Conservation (phyloP, 2,888 invertebrate species). For the Cephalotes varians region DNA sequence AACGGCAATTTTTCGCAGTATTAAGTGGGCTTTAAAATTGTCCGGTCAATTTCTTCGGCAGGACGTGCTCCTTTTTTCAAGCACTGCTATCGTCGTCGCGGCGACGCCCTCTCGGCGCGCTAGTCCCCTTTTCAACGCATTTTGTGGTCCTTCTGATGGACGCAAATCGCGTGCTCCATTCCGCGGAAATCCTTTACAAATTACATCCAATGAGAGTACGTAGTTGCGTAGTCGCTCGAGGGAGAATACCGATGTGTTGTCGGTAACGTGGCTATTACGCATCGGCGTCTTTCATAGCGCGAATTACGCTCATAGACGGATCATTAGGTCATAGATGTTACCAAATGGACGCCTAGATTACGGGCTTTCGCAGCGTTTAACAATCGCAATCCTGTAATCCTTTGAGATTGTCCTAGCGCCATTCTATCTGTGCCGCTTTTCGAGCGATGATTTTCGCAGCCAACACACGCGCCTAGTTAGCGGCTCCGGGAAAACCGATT, state of each 20-base stretch:
- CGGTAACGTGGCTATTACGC: constrained; percentile 45
- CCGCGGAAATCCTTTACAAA: constrained; percentile 29
- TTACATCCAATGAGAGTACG: constrained; percentile 14
- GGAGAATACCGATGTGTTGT: constrained; percentile 41
- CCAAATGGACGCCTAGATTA: constrained; percentile 45
- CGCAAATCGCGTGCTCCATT: constrained; percentile 6
- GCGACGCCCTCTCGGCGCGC: constrained; percentile 24
- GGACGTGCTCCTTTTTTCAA: constrained; percentile 85
- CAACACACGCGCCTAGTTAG: constrained; percentile 54
- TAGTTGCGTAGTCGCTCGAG: constrained; percentile 30
- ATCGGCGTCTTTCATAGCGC: constrained; percentile 43
- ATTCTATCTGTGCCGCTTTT: constrained; percentile 19
- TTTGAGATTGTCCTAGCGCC: constrained; percentile 18
- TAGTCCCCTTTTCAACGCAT: constrained; percentile 14
- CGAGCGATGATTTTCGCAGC: constrained; percentile 45
- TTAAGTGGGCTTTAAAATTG: constrained; percentile 85
- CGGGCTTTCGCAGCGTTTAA: constrained; percentile 36
- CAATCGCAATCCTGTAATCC: constrained; percentile 17
- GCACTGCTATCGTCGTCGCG: constrained; percentile 57
- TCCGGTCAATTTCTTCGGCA: constrained; percentile 84
- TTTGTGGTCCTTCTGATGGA: neutral
- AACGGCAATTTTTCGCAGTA: constrained; percentile 85
- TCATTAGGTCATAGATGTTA: constrained; percentile 55
- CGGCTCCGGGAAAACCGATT: constrained; percentile 80
- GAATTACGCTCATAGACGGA: constrained; percentile 46